Evolutionary conservation across 1,140 invertebrate species (phyloP).

Genomic region (Drosophila sucinea): DNA sequence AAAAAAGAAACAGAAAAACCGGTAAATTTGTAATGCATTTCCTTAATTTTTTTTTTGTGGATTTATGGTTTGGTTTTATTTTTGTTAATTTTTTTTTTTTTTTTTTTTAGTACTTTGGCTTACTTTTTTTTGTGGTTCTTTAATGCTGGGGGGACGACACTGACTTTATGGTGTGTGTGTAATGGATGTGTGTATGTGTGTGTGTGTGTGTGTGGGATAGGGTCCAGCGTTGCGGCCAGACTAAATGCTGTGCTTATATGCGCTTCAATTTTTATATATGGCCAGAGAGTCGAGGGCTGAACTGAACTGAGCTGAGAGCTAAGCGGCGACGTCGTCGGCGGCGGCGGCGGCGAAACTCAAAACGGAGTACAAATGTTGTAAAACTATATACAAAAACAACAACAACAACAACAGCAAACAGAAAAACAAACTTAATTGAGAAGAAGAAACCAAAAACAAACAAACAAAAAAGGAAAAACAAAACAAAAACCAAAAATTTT

Average conservation of each 20-base stretch:
- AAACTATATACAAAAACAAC: slow-evolving; percentile 31
- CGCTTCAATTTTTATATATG: slow-evolving; percentile 76
- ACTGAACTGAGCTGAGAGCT: background rate
- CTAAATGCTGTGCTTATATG: slow-evolving; percentile 74
- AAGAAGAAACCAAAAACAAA: slow-evolving; percentile 58
- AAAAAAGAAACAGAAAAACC: slow-evolving; percentile 3
- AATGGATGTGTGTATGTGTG: slow-evolving; percentile 33
- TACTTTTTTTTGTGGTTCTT: slow-evolving; percentile 1
- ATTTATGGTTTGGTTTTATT: background rate
- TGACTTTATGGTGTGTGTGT: slow-evolving; percentile 12
- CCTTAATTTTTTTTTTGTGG: background rate
- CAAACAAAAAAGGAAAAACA: slow-evolving; percentile 34
- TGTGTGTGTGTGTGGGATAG: slow-evolving; percentile 42
- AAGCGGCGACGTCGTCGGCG: no score
- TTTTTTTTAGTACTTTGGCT: slow-evolving; percentile 28
- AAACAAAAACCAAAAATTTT: slow-evolving; percentile 54
- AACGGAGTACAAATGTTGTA: slow-evolving; percentile 42
- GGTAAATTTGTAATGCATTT: slow-evolving; percentile 19
- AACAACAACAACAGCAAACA: slow-evolving; percentile 39
- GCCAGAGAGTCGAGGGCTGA: slow-evolving; percentile 40
- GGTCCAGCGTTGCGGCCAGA: slow-evolving; percentile 55
- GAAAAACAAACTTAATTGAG: slow-evolving; percentile 51
- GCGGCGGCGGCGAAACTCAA: slow-evolving; percentile 44
- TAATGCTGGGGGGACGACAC: background rate
- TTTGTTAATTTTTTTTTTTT: slow-evolving; percentile 39